These are phyloP conservation scores for Kryptopterus vitreolus DNA, from an alignment of 2,797 vertebrate genomes.

Conservation along the genomic window DNA sequence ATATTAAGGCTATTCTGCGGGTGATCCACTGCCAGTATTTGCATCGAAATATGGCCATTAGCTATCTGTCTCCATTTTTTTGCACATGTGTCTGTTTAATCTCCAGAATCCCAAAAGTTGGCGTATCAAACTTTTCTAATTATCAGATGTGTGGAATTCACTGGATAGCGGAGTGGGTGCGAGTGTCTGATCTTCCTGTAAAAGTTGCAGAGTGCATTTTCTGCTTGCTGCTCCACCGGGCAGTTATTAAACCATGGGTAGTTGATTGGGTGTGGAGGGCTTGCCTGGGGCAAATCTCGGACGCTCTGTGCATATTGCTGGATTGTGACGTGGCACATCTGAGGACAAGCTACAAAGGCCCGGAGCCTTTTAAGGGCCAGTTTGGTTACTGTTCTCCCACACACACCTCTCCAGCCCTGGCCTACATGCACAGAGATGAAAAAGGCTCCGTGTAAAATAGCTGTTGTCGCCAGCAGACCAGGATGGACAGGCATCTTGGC, in stretches of 20 bases:
- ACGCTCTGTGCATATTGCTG: conserved; percentile 59
- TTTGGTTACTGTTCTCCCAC: conserved; percentile 36
- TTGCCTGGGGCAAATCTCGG: conserved; percentile 67
- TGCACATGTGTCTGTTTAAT: not conserved
- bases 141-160: not conserved
- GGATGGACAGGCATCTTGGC: conserved; percentile 44
- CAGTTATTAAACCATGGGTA: conserved; percentile 43
- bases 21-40: not conserved
- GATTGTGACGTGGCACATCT: conserved; percentile 71
- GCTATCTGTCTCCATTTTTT: not conserved
- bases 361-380: conserved; percentile 71
- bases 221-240: conserved; percentile 50
- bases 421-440: conserved; percentile 40
- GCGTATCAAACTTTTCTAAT: not conserved
- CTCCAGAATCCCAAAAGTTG: not conserved
- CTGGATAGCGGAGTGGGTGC: conserved; percentile 13
- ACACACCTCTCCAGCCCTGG: conserved; percentile 28
- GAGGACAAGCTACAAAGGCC: conserved; percentile 66
- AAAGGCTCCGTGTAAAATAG: conserved; percentile 39
- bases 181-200: conserved; percentile 13
- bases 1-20: not conserved
- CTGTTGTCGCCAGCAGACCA: conserved; percentile 39
- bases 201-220: conserved; percentile 19
- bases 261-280: conserved; percentile 56
- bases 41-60: not conserved